Evolutionary conservation across 2,888 invertebrate species (phyloP).

Genomic region (Luffia ferchaultella): DNA sequence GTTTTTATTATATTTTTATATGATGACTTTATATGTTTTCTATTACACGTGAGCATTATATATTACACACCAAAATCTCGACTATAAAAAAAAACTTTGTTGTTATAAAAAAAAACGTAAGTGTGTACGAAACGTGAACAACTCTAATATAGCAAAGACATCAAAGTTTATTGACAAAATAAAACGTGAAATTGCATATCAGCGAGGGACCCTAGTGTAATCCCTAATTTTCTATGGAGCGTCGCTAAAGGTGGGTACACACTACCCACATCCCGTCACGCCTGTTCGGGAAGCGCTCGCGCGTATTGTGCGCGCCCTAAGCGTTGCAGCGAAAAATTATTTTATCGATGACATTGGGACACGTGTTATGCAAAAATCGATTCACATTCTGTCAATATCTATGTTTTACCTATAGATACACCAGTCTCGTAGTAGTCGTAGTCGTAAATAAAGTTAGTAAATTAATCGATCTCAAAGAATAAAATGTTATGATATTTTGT

Average conservation of each 20-base stretch:
- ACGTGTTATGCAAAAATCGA: slow-evolving; percentile 3
- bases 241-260: slow-evolving; percentile 16
- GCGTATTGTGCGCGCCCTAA: slow-evolving; percentile 20
- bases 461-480: too few species aligned
- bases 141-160: not conserved
- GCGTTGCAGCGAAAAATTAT: slow-evolving; percentile 29
- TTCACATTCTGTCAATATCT: not conserved
- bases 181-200: slow-evolving; percentile 31
- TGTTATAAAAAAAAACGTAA: too few species aligned
- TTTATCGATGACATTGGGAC: slow-evolving; percentile 17
- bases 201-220: slow-evolving; percentile 33
- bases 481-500: too few species aligned
- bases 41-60: too few species aligned
- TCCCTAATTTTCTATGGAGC: slow-evolving; percentile 56
- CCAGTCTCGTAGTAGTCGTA: too few species aligned
- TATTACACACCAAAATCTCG: too few species aligned
- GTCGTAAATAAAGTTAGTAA: too few species aligned
- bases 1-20: too few species aligned
- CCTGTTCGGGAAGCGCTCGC: slow-evolving; percentile 8
- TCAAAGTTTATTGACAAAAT: slow-evolving; percentile 21
- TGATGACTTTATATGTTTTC: too few species aligned
- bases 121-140: not conserved
- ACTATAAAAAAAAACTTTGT: too few species aligned
- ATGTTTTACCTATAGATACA: too few species aligned
- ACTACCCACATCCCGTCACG: slow-evolving; percentile 28